Conservation (phyloP, 92 coral and sea anemone genomes). For the Palythoa heliodiscus region DNA sequence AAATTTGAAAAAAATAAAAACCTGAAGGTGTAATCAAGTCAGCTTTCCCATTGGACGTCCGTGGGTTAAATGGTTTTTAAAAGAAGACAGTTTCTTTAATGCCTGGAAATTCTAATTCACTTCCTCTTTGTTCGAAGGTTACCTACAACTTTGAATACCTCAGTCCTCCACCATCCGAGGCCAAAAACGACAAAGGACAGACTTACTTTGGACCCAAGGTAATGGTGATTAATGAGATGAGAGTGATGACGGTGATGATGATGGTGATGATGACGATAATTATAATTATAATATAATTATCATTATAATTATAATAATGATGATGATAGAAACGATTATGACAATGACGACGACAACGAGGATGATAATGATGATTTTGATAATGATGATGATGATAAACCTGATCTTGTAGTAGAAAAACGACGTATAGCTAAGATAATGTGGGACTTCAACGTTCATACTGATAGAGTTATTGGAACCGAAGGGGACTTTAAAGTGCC, state of each 20-base stretch:
- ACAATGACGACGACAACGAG: background rate
- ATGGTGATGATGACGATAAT: background rate
- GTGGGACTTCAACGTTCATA: too few species aligned
- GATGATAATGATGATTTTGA: background rate
- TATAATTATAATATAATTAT: background rate
- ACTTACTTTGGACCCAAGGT: constrained; percentile 75
- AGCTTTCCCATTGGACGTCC: background rate
- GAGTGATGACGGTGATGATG: background rate
- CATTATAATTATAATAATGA: background rate
- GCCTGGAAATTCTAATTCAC: background rate
- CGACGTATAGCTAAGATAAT: background rate
- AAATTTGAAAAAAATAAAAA: background rate
- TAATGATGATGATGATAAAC: background rate
- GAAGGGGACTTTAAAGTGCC: too few species aligned
- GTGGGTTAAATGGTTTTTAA: background rate
- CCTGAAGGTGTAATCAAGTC: too few species aligned
- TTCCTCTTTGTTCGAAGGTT: constrained; percentile 40
- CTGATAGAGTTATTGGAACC: too few species aligned
- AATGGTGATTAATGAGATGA: background rate
- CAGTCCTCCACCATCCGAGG: constrained; percentile 57
- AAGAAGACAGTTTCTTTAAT: too few species aligned
- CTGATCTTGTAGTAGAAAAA: background rate
- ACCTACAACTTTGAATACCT: constrained; percentile 69
- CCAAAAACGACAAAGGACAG: constrained; percentile 47
- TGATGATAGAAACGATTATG: background rate